These are phyloP conservation scores for Conomelus anceps DNA, from an alignment of 2,888 invertebrate species.

Conservation along the genomic window DNA sequence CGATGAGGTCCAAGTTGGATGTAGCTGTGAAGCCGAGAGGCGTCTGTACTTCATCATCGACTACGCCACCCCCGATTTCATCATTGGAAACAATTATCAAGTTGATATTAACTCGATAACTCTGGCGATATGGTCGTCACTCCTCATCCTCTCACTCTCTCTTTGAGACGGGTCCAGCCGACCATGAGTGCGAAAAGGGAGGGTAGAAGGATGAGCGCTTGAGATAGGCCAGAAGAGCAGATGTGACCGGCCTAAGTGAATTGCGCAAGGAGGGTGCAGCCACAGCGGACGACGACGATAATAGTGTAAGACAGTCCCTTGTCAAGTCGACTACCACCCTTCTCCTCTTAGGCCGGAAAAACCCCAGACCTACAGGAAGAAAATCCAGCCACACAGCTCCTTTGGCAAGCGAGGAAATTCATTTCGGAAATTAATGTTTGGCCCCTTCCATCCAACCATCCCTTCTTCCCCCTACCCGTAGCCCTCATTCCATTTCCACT, in stretches of 20 bases:
- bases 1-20: background rate
- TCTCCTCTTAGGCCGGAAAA: background rate
- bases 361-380: background rate
- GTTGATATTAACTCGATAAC: background rate
- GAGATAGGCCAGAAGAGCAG: constrained; percentile 14
- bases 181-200: background rate
- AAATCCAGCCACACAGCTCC: background rate
- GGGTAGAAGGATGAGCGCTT: background rate
- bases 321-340: background rate
- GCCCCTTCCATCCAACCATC: background rate
- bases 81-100: background rate
- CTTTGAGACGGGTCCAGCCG: background rate
- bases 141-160: background rate
- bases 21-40: too few relatives aligned
- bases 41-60: background rate
- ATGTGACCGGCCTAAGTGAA: constrained; percentile 10
- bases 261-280: background rate
- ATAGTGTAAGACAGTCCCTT: background rate
- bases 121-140: background rate
- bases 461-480: background rate
- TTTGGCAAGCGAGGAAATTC: background rate
- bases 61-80: background rate
- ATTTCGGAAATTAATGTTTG: background rate
- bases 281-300: background rate
- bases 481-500: background rate